phyloP scores from a whole-genome alignment of 2,888 invertebrate species.

The Litoditis marina region DNA sequence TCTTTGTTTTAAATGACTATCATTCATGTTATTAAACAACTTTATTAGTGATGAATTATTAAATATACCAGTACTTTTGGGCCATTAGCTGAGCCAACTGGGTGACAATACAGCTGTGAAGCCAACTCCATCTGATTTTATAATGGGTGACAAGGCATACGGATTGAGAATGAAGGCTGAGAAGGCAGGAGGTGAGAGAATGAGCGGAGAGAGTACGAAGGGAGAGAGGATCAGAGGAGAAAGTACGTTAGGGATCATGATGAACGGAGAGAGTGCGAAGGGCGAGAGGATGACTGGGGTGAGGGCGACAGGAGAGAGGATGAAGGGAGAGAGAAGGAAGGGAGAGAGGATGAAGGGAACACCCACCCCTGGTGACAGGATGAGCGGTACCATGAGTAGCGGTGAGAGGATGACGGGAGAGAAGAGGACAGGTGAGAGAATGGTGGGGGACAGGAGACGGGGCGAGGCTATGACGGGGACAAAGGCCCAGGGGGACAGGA shows the following conservation, averaged over 20 bases:
- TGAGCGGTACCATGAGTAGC: constrained; percentile 29
- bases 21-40: too few relatives aligned
- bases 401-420: constrained; percentile 35
- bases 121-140: constrained; percentile 13
- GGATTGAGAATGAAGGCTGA: constrained; percentile 14
- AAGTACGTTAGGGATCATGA: not conserved
- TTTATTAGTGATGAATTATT: too few relatives aligned
- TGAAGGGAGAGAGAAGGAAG: constrained; percentile 15
- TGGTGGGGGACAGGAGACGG: constrained; percentile 33
- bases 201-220: constrained; percentile 7
- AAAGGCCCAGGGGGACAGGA: constrained; percentile 44
- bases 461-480: constrained; percentile 38
- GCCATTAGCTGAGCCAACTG: constrained; percentile 17
- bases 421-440: constrained; percentile 32
- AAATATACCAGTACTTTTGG: too few relatives aligned
- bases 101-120: constrained; percentile 14
- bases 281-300: constrained; percentile 12
- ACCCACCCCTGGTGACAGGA: constrained; percentile 14
- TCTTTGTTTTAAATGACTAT: too few relatives aligned
- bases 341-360: constrained; percentile 13
- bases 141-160: constrained; percentile 15
- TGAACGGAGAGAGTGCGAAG: constrained; percentile 11
- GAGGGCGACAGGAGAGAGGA: constrained; percentile 7
- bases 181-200: constrained; percentile 1
- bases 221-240: constrained; percentile 3